Evolutionary conservation across 2,888 invertebrate genomes (phyloP).

Genomic region (Tachystola acroxantha): DNA sequence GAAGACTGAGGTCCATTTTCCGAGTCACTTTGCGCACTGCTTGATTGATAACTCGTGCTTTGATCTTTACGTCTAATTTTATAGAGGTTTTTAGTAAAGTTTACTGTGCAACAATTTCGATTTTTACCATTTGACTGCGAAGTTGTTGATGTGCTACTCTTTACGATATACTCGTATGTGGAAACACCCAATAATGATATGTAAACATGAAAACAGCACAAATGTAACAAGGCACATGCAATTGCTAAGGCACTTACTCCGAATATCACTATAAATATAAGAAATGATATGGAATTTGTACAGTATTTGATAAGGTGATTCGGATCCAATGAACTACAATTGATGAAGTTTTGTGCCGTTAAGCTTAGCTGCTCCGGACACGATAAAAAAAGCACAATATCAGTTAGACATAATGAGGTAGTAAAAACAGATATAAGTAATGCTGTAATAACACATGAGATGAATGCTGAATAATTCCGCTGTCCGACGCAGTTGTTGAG

Average conservation of each 20-base stretch:
- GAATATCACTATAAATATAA: conserved; percentile 71
- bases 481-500: conserved; percentile 97
- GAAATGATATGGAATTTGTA: conserved; percentile 47
- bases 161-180: conserved; percentile 91
- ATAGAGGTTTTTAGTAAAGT: conserved; percentile 11
- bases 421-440: conserved; percentile 85
- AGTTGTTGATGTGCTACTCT: conserved; percentile 34
- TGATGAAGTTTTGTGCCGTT: conserved; percentile 69
- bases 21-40: conserved; percentile 16
- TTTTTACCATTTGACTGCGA: conserved; percentile 14
- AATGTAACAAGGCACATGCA: conserved; percentile 86
- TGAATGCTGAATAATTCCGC: conserved; percentile 91
- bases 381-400: conserved; percentile 82
- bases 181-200: conserved; percentile 90
- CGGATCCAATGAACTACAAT: conserved; percentile 38
- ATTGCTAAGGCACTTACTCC: conserved; percentile 86
- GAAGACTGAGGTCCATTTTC: conserved; percentile 13
- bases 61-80: conserved; percentile 21
- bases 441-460: conserved; percentile 88
- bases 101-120: not conserved
- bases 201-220: conserved; percentile 93
- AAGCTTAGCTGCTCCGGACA: conserved; percentile 78
- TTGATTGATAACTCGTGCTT: conserved; percentile 11
- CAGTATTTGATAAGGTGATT: conserved; percentile 35
- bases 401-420: conserved; percentile 82